These are phyloP conservation scores for Polypterus senegalus DNA, from an alignment of 2,113 vertebrate genomes.

Conservation along the genomic window DNA sequence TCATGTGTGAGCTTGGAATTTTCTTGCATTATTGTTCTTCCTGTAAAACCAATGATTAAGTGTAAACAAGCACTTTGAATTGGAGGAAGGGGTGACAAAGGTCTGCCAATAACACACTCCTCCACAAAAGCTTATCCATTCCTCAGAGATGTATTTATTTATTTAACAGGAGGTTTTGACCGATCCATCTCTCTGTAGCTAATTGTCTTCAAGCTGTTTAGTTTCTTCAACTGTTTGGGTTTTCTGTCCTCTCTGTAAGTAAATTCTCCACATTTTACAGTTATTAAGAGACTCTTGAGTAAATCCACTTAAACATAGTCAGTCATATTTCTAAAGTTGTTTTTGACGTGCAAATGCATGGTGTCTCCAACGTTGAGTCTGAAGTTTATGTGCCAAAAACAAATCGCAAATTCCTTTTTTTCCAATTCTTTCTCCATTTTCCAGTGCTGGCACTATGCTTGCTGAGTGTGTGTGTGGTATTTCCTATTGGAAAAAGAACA, in stretches of 20 bases:
- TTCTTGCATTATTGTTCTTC: too few species aligned
- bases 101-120: too few species aligned
- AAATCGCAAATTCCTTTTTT: slow-evolving; percentile 17
- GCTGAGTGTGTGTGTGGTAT: slow-evolving; percentile 34
- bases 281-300: background rate
- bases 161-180: too few species aligned
- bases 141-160: too few species aligned
- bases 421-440: background rate
- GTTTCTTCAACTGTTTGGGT: background rate
- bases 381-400: slow-evolving; percentile 1
- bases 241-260: background rate
- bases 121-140: too few species aligned
- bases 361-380: background rate
- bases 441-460: slow-evolving; percentile 2
- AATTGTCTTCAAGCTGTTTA: too few species aligned
- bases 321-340: slow-evolving; percentile 4
- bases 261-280: background rate
- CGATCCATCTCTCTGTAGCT: too few species aligned
- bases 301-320: background rate
- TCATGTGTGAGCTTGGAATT: too few species aligned
- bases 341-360: slow-evolving; percentile 4
- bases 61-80: too few species aligned
- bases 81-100: too few species aligned
- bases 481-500: slow-evolving; percentile 43
- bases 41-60: too few species aligned